Conservation (phyloP, 2,797 vertebrate species). For the Gallinago solitaria region DNA sequence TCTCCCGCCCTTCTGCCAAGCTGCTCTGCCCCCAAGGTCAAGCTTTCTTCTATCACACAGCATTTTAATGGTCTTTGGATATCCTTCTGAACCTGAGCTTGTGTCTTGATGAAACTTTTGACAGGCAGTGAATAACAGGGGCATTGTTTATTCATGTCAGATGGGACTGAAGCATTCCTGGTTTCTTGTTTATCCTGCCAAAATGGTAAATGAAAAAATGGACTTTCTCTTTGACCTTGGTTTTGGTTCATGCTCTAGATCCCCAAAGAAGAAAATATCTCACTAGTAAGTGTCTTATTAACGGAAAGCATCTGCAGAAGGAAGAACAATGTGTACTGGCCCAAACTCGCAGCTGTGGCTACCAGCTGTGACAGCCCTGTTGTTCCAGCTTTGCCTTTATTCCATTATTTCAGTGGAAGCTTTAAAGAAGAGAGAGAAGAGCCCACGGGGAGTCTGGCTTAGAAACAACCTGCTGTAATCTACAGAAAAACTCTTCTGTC, state of each 20-base stretch:
- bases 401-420: not conserved
- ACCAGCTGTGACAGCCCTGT: conserved; percentile 33
- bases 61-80: conserved; percentile 13
- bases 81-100: not conserved
- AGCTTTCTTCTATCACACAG: not conserved
- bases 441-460: not conserved
- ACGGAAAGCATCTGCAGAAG: conserved; percentile 32
- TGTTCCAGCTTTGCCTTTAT: not conserved
- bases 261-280: conserved; percentile 9
- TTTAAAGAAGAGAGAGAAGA: not conserved
- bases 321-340: conserved; percentile 28
- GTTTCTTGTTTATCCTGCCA: conserved; percentile 40
- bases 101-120: conserved; percentile 31
- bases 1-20: not conserved
- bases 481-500: not conserved
- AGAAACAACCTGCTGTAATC: not conserved
- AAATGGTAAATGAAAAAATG: conserved; percentile 10
- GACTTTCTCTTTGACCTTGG: conserved; percentile 7
- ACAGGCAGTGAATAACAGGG: conserved; percentile 2
- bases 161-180: not conserved
- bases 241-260: not conserved
- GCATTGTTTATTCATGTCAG: conserved; percentile 40
- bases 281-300: not conserved
- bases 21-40: not conserved
- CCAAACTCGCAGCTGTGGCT: conserved; percentile 27